Percentiles rank a stretch among this genome's conserved stretches.
Conservation (phyloP, 2,113 vertebrate species). For the Artemisiospiza belli region DNA sequence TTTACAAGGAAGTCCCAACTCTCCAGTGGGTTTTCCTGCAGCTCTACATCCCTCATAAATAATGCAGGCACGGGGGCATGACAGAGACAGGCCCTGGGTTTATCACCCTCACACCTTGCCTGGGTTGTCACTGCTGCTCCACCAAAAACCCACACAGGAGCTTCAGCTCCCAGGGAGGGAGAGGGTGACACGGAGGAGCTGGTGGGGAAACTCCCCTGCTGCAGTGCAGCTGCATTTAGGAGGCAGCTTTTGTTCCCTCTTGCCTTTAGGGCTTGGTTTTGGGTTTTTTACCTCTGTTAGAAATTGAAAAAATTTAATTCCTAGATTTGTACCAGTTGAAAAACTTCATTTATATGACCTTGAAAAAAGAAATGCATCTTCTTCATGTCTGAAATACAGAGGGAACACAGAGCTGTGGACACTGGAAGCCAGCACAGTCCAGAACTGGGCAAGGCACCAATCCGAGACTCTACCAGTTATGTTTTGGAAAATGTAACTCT, state of each 20-base stretch:
- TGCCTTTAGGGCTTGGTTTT: not conserved
- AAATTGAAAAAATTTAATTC: not conserved
- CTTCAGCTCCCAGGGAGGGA: not conserved
- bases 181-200: not conserved
- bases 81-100: not conserved
- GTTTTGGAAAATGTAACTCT: not conserved
- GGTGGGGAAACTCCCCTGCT: not conserved
- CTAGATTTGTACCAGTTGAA: not conserved
- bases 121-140: not conserved
- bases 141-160: not conserved
- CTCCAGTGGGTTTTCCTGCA: conserved; percentile 69
- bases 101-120: not conserved
- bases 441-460: not conserved
- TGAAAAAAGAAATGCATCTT: not conserved
- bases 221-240: not conserved
- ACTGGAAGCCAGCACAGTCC: not conserved
- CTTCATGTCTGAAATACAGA: not conserved
- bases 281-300: not conserved
- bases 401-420: not conserved
- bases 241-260: not conserved
- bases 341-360: not conserved
- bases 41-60: conserved; percentile 60
- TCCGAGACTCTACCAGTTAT: too few species aligned
- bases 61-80: conserved; percentile 4
- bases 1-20: conserved; percentile 69